A percentile compares a stretch with the other conserved stretches of the same genome.
Conservation (phyloP, 2,888 invertebrate genomes). For the Poecilobothrus nobilitatus region DNA sequence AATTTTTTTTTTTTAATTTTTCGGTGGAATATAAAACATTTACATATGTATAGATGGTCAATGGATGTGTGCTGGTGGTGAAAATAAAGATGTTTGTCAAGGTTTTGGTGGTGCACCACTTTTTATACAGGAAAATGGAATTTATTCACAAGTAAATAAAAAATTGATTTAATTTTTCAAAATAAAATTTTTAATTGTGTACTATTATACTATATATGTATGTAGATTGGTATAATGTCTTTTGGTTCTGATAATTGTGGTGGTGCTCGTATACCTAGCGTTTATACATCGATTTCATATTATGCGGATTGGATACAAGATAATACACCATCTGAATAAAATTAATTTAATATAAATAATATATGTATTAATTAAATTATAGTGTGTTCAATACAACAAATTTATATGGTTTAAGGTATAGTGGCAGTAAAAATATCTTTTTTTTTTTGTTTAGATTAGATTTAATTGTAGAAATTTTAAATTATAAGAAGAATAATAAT, state of each 20-base stretch:
- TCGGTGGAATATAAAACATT: too few relatives aligned
- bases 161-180: not conserved
- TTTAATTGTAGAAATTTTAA: too few relatives aligned
- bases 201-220: constrained; percentile 25
- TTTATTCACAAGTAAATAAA: constrained; percentile 53
- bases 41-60: constrained; percentile 45
- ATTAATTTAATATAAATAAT: not conserved
- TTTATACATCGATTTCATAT: constrained; percentile 66
- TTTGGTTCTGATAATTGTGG: constrained; percentile 74
- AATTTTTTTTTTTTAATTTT: too few relatives aligned
- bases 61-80: constrained; percentile 66
- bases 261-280: constrained; percentile 63
- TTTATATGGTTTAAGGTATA: too few relatives aligned
- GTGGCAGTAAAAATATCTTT: too few relatives aligned
- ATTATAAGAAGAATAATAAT: too few relatives aligned
- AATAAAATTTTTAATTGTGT: not conserved
- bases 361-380: too few relatives aligned
- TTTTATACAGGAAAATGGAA: constrained; percentile 53
- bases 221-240: constrained; percentile 68
- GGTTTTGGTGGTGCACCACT: constrained; percentile 73
- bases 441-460: too few relatives aligned
- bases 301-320: constrained; percentile 68
- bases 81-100: constrained; percentile 67
- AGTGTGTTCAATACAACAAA: too few relatives aligned
- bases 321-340: constrained; percentile 50